Percentiles rank a stretch among this genome's conserved stretches.
Evolutionary conservation across 2,888 invertebrate species (phyloP).

Genomic region (Alloscopus bannaensis): DNA sequence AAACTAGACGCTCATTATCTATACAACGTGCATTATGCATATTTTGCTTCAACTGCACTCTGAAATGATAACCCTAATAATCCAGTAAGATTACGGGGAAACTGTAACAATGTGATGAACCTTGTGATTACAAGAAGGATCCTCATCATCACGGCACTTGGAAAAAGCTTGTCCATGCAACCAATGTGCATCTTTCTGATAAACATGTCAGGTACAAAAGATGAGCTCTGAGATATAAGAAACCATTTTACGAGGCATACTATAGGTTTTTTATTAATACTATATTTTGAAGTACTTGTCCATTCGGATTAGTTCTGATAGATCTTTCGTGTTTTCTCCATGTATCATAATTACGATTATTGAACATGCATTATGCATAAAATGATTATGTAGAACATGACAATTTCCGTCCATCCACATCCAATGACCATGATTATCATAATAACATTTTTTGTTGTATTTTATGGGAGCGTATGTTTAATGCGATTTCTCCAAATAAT

Average conservation of each 20-base stretch:
- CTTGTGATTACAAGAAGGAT: conserved; percentile 60
- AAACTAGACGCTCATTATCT: too few species aligned
- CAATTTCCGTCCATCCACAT: conserved; percentile 1
- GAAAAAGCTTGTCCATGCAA: too few species aligned
- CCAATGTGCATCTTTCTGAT: too few species aligned
- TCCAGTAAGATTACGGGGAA: conserved; percentile 61
- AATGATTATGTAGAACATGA: background rate
- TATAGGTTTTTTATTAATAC: conserved; percentile 5
- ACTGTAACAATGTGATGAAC: conserved; percentile 55
- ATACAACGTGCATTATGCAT: too few species aligned
- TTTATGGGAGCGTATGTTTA: too few species aligned
- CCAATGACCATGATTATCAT: conserved; percentile 49
- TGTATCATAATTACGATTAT: conserved; percentile 41
- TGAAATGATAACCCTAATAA: conserved; percentile 47
- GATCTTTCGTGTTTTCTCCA: conserved; percentile 43
- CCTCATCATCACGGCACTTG: too few species aligned
- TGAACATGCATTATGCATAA: background rate
- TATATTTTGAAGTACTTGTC: conserved; percentile 14
- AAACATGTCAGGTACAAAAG: conserved; percentile 14
- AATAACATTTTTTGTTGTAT: conserved; percentile 33
- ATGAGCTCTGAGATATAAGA: too few species aligned
- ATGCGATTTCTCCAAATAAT: too few species aligned
- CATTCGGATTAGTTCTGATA: conserved; percentile 37
- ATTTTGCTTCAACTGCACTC: background rate
- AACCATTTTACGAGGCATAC: background rate